Base-by-base conservation (phyloP, 2,797 vertebrate genomes). In the Callimico goeldii region DNA sequence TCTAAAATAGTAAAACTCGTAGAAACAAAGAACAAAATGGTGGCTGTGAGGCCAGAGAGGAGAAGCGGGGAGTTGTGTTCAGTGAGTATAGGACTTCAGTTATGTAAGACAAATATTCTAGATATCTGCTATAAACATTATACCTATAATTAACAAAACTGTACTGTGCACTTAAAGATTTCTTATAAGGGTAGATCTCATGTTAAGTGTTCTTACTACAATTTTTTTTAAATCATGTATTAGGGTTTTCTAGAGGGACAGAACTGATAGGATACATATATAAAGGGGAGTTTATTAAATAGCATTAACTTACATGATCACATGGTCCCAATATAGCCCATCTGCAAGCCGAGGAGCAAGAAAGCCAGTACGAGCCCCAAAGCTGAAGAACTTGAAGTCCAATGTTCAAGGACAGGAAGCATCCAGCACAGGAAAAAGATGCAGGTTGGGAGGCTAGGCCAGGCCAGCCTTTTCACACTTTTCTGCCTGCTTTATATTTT, bases 361-460 rank as follows among this genome's bases (percentile, higher is more conserved):
- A 33, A 67, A 67, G 15, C 33, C 33, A n/a, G 64, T 67, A 33
- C 1, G 2, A 67, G 15, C 33, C 64, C 33, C 64, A 67, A 9
- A 19, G 61, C 33, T 67, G 61, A 67, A n/a, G 7, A 67, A 67
- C 61, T 17, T 67, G 61, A 67, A n/a, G 33, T 67, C 64, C 7
- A 1, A 19, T n/a, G 33, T 67, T 67, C 15, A 8, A 67, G 64
- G 17, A n/a, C 33, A n/a, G 64, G 64, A 67, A 67, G 33, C 64
- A 67, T 2, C 4, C 30, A 67, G 61, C 33, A 9, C 0, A 0
- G 33, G 61, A 67, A 15, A 67, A n/a, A n/a, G 61, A 67, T 19
- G 61, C 8, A 67, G 33, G 61, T 14, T 67, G 61, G 61, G 61
- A 67, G 30, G 33, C 61, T 67, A 67, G 33, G 61, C 61, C 30